phyloP scores from a whole-genome alignment of 2,888 invertebrate genomes.

The Ernsta delagoae region DNA sequence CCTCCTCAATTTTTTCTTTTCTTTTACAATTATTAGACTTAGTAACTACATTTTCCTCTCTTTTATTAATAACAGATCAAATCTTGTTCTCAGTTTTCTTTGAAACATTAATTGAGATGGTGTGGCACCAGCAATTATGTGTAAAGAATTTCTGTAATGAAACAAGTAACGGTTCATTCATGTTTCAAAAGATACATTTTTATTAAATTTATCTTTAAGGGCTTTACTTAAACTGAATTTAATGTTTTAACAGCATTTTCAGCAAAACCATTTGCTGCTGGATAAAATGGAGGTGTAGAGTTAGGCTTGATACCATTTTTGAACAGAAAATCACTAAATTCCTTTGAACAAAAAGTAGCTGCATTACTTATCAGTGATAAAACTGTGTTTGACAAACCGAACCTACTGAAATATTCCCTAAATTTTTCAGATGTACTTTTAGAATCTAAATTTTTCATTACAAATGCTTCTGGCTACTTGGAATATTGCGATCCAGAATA shows the following conservation, averaged over 20 bases:
- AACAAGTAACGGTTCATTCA: constrained; percentile 1
- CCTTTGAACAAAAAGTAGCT: constrained; percentile 15
- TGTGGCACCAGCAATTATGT: background rate
- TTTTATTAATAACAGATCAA: background rate
- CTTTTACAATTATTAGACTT: background rate
- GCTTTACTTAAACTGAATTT: constrained; percentile 2
- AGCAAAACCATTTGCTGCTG: constrained; percentile 21
- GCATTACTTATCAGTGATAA: constrained; percentile 18
- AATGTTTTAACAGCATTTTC: constrained; percentile 3
- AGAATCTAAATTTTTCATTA: constrained; percentile 22
- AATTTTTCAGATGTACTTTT: constrained; percentile 17
- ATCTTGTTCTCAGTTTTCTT: constrained; percentile 5
- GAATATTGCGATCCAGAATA: no score
- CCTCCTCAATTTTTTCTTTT: background rate
- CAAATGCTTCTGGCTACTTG: constrained; percentile 37
- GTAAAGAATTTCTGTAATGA: constrained; percentile 2
- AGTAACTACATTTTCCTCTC: background rate
- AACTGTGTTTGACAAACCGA: background rate
- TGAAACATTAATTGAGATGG: constrained; percentile 9
- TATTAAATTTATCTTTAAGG: background rate
- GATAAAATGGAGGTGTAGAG: constrained; percentile 31
- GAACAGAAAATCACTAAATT: constrained; percentile 13
- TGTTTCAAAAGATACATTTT: constrained; percentile 6
- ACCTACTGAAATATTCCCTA: constrained; percentile 14
- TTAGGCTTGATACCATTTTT: constrained; percentile 34